Percentiles rank a stretch among this genome's conserved stretches.
Conservation (phyloP, 2,888 invertebrate genomes). For the Stenichneumon culpator region DNA sequence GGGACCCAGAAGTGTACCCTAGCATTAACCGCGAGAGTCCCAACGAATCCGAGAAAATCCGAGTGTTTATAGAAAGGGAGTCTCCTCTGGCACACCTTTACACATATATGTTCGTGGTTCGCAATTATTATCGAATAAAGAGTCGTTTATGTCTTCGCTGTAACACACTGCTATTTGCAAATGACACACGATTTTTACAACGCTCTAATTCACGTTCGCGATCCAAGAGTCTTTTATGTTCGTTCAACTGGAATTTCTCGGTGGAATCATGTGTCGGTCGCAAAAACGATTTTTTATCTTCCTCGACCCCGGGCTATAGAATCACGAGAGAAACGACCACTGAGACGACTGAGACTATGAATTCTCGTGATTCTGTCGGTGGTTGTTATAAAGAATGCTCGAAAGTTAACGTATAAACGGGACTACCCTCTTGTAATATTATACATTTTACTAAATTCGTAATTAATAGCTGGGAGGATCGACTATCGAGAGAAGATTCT, state of each 20-base stretch:
- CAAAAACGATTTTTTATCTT: constrained; percentile 41
- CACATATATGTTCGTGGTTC: constrained; percentile 40
- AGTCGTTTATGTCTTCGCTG: constrained; percentile 75
- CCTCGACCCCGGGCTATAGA: constrained; percentile 58
- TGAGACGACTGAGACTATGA: neutral
- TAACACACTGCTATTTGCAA: constrained; percentile 71
- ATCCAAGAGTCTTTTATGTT: constrained; percentile 20
- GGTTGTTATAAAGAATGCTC: constrained; percentile 58
- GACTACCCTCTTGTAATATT: constrained; percentile 57
- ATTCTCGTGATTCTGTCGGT: constrained; percentile 43
- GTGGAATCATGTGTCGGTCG: neutral
- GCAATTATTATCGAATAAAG: constrained; percentile 84
- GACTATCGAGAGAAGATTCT: constrained; percentile 33
- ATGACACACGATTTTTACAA: constrained; percentile 79
- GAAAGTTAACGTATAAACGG: constrained; percentile 51
- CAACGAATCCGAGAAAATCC: constrained; percentile 75
- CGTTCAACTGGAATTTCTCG: neutral
- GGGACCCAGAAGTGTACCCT: constrained; percentile 70
- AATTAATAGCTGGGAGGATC: constrained; percentile 68
- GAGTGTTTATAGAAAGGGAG: constrained; percentile 76
- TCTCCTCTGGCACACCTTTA: constrained; percentile 57
- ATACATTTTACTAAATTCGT: constrained; percentile 70
- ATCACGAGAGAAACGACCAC: constrained; percentile 12
- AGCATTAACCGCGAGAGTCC: constrained; percentile 70
- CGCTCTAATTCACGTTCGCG: constrained; percentile 62